Conservation (phyloP, 2,888 invertebrate species). For the Punctoribates punctum region DNA sequence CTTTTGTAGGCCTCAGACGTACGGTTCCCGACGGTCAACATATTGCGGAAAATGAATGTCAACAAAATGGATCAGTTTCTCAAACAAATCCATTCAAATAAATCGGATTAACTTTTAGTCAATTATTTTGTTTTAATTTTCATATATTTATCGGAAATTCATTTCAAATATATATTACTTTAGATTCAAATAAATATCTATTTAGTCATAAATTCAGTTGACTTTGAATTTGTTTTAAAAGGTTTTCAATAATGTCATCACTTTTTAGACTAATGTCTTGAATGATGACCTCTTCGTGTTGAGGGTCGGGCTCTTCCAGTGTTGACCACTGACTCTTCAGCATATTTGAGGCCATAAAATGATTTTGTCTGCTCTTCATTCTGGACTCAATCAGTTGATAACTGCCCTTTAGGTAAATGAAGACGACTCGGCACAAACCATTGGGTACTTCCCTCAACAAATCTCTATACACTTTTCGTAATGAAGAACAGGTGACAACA, state of each 20-base stretch:
- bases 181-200: background rate
- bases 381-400: constrained; percentile 28
- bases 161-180: background rate
- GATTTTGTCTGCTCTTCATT: constrained; percentile 31
- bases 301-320: constrained; percentile 39
- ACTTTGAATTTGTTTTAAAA: background rate
- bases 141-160: background rate
- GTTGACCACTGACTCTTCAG: constrained; percentile 28
- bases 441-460: constrained; percentile 15
- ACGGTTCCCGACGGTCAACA: constrained; percentile 17
- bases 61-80: constrained; percentile 6
- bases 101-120: background rate
- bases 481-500: constrained; percentile 38
- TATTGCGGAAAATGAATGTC: constrained; percentile 28
- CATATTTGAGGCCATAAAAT: constrained; percentile 40
- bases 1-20: constrained; percentile 16
- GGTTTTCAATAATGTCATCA: constrained; percentile 10
- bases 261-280: constrained; percentile 23
- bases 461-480: constrained; percentile 29
- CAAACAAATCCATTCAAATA: constrained; percentile 1
- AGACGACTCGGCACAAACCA: background rate
- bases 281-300: constrained; percentile 23
- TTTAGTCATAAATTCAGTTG: background rate
- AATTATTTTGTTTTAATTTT: background rate
- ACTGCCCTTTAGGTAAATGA: constrained; percentile 35